Conservation (phyloP, 2,888 invertebrate species). For the Heliconius cydno region DNA sequence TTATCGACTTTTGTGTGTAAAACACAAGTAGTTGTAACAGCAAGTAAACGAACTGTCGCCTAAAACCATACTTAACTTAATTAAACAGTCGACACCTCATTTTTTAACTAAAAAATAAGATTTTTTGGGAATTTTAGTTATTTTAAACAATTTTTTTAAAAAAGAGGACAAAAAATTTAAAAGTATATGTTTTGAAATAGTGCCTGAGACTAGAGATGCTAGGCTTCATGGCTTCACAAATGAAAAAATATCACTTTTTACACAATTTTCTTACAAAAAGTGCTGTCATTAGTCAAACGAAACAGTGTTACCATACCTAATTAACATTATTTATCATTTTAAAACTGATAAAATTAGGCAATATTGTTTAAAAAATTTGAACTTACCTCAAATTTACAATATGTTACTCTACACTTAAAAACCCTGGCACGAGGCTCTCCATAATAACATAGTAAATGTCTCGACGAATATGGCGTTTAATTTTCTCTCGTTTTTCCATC, state of each 20-base stretch:
- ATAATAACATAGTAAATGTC: slow-evolving; percentile 13
- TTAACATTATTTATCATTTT: background rate
- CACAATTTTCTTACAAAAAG: no score
- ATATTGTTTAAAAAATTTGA: background rate
- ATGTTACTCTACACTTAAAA: slow-evolving; percentile 13
- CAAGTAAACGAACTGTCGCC: slow-evolving; percentile 39
- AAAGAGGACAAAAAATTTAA: no score
- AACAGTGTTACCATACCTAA: no score
- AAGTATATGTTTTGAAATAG: no score
- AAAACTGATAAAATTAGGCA: background rate
- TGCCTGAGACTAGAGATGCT: no score
- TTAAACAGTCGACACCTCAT: slow-evolving; percentile 40
- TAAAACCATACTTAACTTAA: slow-evolving; percentile 46
- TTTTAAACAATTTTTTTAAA: background rate
- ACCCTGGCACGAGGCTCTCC: slow-evolving; percentile 1
- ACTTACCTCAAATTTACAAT: background rate
- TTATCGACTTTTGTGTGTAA: slow-evolving; percentile 36
- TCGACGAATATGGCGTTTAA: slow-evolving; percentile 33
- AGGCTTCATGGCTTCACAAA: no score
- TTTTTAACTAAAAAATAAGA: background rate
- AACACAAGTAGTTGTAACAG: slow-evolving; percentile 30
- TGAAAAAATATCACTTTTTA: no score
- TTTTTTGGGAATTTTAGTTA: background rate
- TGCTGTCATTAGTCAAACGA: no score
- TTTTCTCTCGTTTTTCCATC: slow-evolving; percentile 39